These are phyloP conservation scores for Notocelia uddmanniana DNA, from an alignment of 2,888 invertebrate species.

Conservation along the genomic window DNA sequence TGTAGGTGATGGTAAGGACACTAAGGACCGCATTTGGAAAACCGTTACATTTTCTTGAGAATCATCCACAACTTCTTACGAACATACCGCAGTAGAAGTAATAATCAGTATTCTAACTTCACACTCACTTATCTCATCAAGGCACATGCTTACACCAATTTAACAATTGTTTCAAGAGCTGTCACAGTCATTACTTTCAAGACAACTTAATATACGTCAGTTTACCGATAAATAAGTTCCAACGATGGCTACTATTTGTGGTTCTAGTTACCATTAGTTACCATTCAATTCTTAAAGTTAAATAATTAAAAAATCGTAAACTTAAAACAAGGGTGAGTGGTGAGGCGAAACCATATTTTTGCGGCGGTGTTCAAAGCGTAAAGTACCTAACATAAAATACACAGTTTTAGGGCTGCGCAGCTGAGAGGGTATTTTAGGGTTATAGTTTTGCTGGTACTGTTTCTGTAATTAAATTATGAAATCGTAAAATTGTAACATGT, in stretches of 20 bases:
- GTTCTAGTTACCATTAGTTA: too few relatives aligned
- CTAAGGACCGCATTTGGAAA: too few relatives aligned
- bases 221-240: slow-evolving; percentile 3
- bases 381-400: slow-evolving; percentile 51
- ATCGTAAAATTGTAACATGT: too few relatives aligned
- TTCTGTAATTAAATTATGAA: neutral
- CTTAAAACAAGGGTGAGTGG: slow-evolving; percentile 67
- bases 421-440: slow-evolving; percentile 30
- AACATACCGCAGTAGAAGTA: slow-evolving; percentile 15
- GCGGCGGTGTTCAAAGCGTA: slow-evolving; percentile 56
- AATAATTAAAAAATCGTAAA: slow-evolving; percentile 78
- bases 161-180: neutral
- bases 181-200: neutral
- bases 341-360: slow-evolving; percentile 76
- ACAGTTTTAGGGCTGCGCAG: slow-evolving; percentile 48
- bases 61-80: too few relatives aligned
- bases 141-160: neutral
- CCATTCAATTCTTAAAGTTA: too few relatives aligned
- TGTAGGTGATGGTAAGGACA: too few relatives aligned
- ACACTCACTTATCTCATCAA: neutral
- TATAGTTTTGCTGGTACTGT: slow-evolving; percentile 22
- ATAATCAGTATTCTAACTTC: slow-evolving; percentile 13
- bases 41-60: too few relatives aligned
- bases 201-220: neutral
- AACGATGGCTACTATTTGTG: neutral